A percentile compares a stretch with the other conserved stretches of the same genome.
These are phyloP conservation scores for Baronia brevicornis DNA, from an alignment of 2,888 invertebrate genomes.

Conservation along the genomic window DNA sequence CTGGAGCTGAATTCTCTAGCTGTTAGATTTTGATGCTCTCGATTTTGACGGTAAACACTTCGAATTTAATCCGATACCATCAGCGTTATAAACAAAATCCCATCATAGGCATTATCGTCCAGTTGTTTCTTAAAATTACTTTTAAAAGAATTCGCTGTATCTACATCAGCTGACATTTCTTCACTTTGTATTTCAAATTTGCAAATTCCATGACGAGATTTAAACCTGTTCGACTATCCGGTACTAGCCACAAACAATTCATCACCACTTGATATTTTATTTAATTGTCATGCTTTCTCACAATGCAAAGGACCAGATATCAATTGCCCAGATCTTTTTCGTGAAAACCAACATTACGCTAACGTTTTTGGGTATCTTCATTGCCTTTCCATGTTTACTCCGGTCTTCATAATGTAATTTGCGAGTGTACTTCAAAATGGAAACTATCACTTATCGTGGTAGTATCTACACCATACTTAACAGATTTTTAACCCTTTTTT, in stretches of 20 bases:
- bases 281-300: slow-evolving; percentile 25
- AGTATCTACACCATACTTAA: slow-evolving; percentile 27
- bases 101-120: slow-evolving; percentile 19
- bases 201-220: slow-evolving; percentile 26
- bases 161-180: slow-evolving; percentile 21
- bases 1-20: slow-evolving; percentile 16
- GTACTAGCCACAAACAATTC: slow-evolving; percentile 24
- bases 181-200: slow-evolving; percentile 23
- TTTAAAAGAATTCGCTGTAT: slow-evolving; percentile 21
- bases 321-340: slow-evolving; percentile 22
- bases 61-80: slow-evolving; percentile 19
- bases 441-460: slow-evolving; percentile 27
- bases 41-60: slow-evolving; percentile 20
- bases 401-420: slow-evolving; percentile 23
- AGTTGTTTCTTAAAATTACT: slow-evolving; percentile 18
- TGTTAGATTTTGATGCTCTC: slow-evolving; percentile 16
- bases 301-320: slow-evolving; percentile 25
- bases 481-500: slow-evolving; percentile 26
- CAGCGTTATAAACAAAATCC: slow-evolving; percentile 22
- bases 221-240: slow-evolving; percentile 27
- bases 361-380: slow-evolving; percentile 26
- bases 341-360: too few species aligned
- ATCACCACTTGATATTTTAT: slow-evolving; percentile 23
- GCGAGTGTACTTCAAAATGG: slow-evolving; percentile 24
- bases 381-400: slow-evolving; percentile 24